These are phyloP conservation scores for Setophaga kirtlandii DNA, from an alignment of 2,113 vertebrate species.

Conservation along the genomic window DNA sequence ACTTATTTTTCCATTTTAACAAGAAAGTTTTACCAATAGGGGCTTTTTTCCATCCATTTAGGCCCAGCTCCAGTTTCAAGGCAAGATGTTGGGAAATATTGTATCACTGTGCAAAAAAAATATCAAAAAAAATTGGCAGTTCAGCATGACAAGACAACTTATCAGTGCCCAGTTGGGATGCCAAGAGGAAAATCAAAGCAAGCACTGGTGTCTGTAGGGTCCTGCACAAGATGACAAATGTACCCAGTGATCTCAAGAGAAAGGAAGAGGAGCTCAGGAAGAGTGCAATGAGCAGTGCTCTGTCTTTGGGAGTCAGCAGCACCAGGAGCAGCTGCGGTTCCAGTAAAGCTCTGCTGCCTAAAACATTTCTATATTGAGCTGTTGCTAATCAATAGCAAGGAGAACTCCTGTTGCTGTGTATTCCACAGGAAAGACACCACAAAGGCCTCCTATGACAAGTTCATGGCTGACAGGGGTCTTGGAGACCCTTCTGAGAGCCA, in stretches of 20 bases:
- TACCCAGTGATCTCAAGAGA: background rate
- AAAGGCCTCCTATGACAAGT: background rate
- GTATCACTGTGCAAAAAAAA: background rate
- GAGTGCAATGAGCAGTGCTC: background rate
- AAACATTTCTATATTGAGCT: background rate
- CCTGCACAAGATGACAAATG: background rate
- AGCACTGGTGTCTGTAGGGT: background rate
- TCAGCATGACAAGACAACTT: slow-evolving; percentile 5
- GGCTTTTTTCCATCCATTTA: background rate
- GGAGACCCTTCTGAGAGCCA: background rate
- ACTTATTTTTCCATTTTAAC: background rate
- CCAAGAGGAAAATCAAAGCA: slow-evolving; percentile 39
- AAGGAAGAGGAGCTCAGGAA: slow-evolving; percentile 13
- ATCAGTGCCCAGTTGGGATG: slow-evolving; percentile 11
- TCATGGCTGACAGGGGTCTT: background rate
- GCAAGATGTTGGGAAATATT: background rate
- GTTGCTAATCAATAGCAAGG: background rate
- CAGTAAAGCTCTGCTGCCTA: background rate
- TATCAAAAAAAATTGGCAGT: background rate
- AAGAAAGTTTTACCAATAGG: background rate
- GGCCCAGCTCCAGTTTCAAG: background rate
- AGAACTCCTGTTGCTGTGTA: background rate
- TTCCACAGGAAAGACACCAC: background rate
- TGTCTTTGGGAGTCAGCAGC: slow-evolving; percentile 10
- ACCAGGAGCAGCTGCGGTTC: background rate